These are phyloP conservation scores for Gallinago nigripennis DNA, from an alignment of 2,797 vertebrate genomes.

Conservation along the genomic window DNA sequence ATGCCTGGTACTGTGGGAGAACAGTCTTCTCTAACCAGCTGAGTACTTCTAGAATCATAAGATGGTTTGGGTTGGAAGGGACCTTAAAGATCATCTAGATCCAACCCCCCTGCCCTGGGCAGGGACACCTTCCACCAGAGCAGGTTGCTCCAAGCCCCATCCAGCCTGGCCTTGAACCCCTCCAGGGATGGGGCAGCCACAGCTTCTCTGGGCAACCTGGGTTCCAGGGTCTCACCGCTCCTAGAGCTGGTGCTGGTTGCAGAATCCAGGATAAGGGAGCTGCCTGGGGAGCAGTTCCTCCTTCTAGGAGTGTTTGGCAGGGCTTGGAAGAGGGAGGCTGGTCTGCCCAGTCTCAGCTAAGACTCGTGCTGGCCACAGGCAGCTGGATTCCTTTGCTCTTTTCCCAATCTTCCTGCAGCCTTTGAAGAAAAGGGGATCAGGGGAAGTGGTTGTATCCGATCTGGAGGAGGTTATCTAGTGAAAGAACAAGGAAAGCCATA, in stretches of 20 bases:
- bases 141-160: no score
- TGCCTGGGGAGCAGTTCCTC: neutral
- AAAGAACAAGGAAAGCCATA: neutral
- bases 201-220: no score
- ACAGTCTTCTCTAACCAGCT: neutral
- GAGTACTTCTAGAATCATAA: neutral
- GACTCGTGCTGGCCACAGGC: neutral
- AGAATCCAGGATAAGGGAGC: rapidly evolving
- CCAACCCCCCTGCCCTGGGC: no score
- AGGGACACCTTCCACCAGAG: no score
- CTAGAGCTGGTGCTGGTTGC: no score
- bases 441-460: neutral
- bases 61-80: no score
- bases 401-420: neutral
- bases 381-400: neutral
- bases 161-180: no score
- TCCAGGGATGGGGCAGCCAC: no score
- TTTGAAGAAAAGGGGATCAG: neutral
- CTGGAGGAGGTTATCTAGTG: neutral
- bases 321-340: neutral
- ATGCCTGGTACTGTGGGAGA: neutral
- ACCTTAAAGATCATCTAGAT: no score
- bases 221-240: no score
- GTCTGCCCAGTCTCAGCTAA: rapidly evolving
- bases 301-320: rapidly evolving